phyloP scores from a whole-genome alignment of 2,797 vertebrate genomes.

The Falco columbarius region DNA sequence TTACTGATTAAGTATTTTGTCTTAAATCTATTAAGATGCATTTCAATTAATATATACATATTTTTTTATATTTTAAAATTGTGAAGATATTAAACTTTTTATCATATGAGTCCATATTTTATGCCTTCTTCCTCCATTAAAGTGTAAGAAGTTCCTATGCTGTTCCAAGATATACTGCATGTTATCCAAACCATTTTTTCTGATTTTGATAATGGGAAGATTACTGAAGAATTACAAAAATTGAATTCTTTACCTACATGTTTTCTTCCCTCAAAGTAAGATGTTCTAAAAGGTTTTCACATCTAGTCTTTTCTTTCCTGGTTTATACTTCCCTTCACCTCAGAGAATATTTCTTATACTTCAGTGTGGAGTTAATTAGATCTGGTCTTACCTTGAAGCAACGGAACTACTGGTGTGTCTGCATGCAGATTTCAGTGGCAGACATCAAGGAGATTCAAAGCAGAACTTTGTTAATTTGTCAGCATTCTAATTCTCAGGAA shows the following conservation, averaged over 20 bases:
- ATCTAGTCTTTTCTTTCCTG: neutral
- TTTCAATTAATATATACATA: neutral
- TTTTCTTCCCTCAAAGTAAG: neutral
- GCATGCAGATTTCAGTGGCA: neutral
- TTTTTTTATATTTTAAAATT: neutral
- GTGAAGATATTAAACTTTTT: neutral
- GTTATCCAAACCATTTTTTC: neutral
- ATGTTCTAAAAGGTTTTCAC: neutral
- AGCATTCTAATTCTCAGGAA: neutral
- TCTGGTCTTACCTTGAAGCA: neutral
- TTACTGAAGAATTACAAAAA: neutral
- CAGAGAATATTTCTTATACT: neutral
- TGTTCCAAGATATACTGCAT: neutral
- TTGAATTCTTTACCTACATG: neutral
- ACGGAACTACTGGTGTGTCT: neutral
- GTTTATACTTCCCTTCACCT: neutral
- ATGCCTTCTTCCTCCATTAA: neutral
- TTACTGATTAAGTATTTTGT: neutral
- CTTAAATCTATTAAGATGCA: neutral
- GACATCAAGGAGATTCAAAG: neutral
- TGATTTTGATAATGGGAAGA: neutral
- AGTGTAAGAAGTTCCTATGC: neutral
- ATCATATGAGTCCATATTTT: neutral
- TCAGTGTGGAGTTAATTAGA: constrained; percentile 1
- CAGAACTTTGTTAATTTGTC: neutral